Percentiles rank a stretch among this genome's conserved stretches.
phyloP scores from a whole-genome alignment of 2,888 invertebrate species.

The Acholoe squamosa region DNA sequence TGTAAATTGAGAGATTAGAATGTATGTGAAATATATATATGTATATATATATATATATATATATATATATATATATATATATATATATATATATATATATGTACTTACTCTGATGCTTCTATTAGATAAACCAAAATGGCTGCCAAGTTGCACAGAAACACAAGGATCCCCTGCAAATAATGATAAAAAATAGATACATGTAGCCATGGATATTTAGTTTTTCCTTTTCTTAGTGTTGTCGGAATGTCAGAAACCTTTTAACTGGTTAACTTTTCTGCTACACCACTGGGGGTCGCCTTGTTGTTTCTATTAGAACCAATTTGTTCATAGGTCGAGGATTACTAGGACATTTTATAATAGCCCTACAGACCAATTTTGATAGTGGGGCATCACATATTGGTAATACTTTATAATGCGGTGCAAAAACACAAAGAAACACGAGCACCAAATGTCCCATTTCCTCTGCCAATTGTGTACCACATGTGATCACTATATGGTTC shows the following conservation, averaged over 20 bases:
- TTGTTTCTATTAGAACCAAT: background rate
- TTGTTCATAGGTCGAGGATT: background rate
- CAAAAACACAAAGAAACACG: background rate
- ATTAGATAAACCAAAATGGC: conserved; percentile 65
- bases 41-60: too few species aligned
- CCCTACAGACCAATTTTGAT: background rate
- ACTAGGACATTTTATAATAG: background rate
- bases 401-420: background rate
- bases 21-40: too few species aligned
- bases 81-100: too few species aligned
- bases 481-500: background rate
- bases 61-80: too few species aligned
- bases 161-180: conserved; percentile 62
- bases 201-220: background rate
- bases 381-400: background rate
- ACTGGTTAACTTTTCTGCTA: too few species aligned
- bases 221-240: too few species aligned
- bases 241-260: too few species aligned
- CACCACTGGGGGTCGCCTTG: too few species aligned
- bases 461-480: conserved; percentile 18
- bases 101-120: conserved; percentile 65
- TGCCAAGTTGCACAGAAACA: conserved; percentile 67
- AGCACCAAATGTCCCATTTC: background rate
- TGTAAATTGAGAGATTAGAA: too few species aligned
- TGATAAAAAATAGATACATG: conserved; percentile 22